Evolutionary conservation across 1,140 invertebrate genomes (phyloP).

Genomic region (Rhopalosiphum maidis): DNA sequence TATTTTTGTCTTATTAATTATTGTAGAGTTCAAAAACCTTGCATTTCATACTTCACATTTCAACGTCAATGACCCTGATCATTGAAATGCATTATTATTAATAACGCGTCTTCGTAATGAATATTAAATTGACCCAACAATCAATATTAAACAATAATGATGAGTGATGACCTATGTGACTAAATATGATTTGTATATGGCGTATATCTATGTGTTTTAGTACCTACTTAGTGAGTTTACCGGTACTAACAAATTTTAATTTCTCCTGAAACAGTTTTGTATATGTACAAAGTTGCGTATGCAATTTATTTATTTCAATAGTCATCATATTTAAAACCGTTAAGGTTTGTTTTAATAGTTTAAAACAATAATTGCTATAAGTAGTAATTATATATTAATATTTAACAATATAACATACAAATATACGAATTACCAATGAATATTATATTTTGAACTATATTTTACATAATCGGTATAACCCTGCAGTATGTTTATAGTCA

Average conservation of each 20-base stretch:
- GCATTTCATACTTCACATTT: background rate
- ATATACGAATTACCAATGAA: background rate
- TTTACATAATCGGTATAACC: background rate
- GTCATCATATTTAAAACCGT: background rate
- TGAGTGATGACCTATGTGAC: background rate
- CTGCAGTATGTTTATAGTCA: background rate
- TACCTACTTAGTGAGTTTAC: background rate
- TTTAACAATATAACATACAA: background rate
- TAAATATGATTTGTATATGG: too few species aligned
- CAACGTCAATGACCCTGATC: conserved; percentile 41
- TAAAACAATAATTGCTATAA: background rate
- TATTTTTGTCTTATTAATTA: conserved; percentile 31
- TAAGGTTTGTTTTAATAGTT: background rate
- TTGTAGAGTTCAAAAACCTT: conserved; percentile 51
- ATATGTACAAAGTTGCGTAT: background rate
- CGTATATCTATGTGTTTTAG: background rate
- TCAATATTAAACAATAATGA: background rate
- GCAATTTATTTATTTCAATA: background rate
- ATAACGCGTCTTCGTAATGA: background rate
- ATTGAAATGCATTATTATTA: background rate
- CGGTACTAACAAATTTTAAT: background rate
- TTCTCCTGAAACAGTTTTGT: background rate
- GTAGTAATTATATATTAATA: too few species aligned
- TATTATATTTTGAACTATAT: background rate
- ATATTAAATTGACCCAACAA: background rate